These are phyloP conservation scores for Lottia gigantea DNA, from an alignment of 2,888 invertebrate species.

Conservation along the genomic window DNA sequence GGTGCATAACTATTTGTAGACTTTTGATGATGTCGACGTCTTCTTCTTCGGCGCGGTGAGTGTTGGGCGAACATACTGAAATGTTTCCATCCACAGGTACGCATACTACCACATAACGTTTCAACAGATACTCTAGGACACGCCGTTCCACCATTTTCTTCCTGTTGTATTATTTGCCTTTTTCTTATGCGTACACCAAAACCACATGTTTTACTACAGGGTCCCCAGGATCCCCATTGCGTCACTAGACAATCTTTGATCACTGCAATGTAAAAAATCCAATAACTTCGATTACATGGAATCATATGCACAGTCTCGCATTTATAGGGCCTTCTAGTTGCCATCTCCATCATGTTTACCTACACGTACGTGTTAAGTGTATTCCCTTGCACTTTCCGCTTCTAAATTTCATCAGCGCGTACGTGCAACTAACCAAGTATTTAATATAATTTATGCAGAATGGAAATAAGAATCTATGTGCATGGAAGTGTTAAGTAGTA, in stretches of 20 bases:
- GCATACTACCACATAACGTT: slow-evolving; percentile 54
- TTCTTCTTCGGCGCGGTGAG: slow-evolving; percentile 8
- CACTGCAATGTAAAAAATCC: slow-evolving; percentile 67
- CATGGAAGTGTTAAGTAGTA: too few relatives aligned
- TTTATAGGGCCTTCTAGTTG: too few relatives aligned
- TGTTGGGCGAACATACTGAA: slow-evolving; percentile 33
- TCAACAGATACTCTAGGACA: slow-evolving; percentile 71
- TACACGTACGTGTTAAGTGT: too few relatives aligned
- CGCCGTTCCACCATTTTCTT: slow-evolving; percentile 82
- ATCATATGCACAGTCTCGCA: too few relatives aligned
- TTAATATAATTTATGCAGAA: too few relatives aligned
- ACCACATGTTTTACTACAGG: slow-evolving; percentile 87
- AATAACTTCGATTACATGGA: not conserved
- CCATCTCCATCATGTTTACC: too few relatives aligned
- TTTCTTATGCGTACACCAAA: slow-evolving; percentile 85
- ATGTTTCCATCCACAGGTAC: slow-evolving; percentile 49
- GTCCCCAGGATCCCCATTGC: slow-evolving; percentile 59
- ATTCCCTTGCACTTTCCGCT: too few relatives aligned
- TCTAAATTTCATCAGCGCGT: too few relatives aligned
- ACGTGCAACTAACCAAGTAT: too few relatives aligned
- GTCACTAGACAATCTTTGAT: slow-evolving; percentile 53
- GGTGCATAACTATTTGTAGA: too few relatives aligned
- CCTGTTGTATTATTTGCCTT: slow-evolving; percentile 78
- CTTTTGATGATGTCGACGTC: too few relatives aligned
- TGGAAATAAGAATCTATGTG: too few relatives aligned